Percentiles rank a stretch among this genome's conserved stretches.
Conservation (phyloP, 2,888 invertebrate genomes). For the Drosophila macrospina region DNA sequence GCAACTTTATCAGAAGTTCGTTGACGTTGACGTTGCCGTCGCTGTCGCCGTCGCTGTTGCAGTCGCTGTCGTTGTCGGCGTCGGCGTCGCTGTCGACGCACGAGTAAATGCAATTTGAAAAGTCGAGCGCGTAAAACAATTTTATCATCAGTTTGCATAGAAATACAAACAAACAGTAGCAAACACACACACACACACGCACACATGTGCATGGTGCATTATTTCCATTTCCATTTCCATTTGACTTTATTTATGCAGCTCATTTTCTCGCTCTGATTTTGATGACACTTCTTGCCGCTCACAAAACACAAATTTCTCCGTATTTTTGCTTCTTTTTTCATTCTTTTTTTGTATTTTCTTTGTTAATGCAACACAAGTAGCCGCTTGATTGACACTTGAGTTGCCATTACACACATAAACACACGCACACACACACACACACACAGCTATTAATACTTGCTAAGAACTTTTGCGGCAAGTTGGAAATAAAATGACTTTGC, state of each 20-base stretch:
- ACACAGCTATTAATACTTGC: slow-evolving; percentile 4
- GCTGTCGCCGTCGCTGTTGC: not conserved
- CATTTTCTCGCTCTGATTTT: slow-evolving; percentile 68
- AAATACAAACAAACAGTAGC: slow-evolving; percentile 4
- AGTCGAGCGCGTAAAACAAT: slow-evolving; percentile 56
- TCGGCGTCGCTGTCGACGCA: slow-evolving; percentile 12
- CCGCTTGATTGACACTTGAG: slow-evolving; percentile 71
- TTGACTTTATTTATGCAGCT: slow-evolving; percentile 55
- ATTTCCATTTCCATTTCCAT: slow-evolving; percentile 53
- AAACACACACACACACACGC: slow-evolving; percentile 6
- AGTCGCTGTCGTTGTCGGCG: slow-evolving; percentile 26
- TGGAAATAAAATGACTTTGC: slow-evolving; percentile 4
- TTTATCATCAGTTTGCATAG: slow-evolving; percentile 55
- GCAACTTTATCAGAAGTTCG: slow-evolving; percentile 22
- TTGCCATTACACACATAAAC: slow-evolving; percentile 33
- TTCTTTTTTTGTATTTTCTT: slow-evolving; percentile 29
- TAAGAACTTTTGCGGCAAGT: slow-evolving; percentile 18
- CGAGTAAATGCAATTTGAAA: slow-evolving; percentile 49
- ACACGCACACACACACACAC: slow-evolving; percentile 1
- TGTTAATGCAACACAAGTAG: slow-evolving; percentile 67
- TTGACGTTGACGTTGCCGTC: slow-evolving; percentile 13
- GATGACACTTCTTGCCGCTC: slow-evolving; percentile 38
- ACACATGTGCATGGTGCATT: slow-evolving; percentile 19
- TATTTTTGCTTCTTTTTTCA: slow-evolving; percentile 11
- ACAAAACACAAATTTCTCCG: slow-evolving; percentile 51